Conservation (phyloP, 1,140 invertebrate genomes). For the Zeugodacus cucurbitae region DNA sequence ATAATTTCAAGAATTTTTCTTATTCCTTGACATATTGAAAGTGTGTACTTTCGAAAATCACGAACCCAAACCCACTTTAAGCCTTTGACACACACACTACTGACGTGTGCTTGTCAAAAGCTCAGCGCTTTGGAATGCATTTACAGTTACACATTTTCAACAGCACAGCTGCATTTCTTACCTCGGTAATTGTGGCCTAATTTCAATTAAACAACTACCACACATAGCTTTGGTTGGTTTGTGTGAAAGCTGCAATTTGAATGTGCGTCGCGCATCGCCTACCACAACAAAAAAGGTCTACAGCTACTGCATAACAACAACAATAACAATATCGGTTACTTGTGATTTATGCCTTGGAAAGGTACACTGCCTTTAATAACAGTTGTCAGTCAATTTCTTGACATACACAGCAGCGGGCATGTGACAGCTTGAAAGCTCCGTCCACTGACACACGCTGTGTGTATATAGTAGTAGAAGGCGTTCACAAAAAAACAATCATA, state of each 20-base stretch:
- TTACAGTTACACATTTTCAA: not conserved
- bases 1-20: not conserved
- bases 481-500: not conserved
- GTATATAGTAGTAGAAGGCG: not conserved
- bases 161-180: not conserved
- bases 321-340: not conserved
- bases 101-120: slow-evolving; percentile 17
- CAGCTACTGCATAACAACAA: not conserved
- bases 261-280: not conserved
- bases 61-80: too few relatives aligned
- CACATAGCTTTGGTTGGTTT: not conserved
- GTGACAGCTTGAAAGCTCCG: slow-evolving; percentile 11
- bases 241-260: not conserved
- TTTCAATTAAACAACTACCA: slow-evolving; percentile 26
- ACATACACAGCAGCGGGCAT: slow-evolving; percentile 1
- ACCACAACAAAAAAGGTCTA: not conserved
- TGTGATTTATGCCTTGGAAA: slow-evolving; percentile 7
- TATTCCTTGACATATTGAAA: not conserved
- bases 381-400: slow-evolving; percentile 28
- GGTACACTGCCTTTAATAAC: not conserved
- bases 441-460: not conserved
- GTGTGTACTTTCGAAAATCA: not conserved
- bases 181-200: not conserved
- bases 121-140: slow-evolving; percentile 28
- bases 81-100: not conserved